Base-by-base conservation (phyloP, 2,113 vertebrate genomes). In the Trogon melanurus region DNA sequence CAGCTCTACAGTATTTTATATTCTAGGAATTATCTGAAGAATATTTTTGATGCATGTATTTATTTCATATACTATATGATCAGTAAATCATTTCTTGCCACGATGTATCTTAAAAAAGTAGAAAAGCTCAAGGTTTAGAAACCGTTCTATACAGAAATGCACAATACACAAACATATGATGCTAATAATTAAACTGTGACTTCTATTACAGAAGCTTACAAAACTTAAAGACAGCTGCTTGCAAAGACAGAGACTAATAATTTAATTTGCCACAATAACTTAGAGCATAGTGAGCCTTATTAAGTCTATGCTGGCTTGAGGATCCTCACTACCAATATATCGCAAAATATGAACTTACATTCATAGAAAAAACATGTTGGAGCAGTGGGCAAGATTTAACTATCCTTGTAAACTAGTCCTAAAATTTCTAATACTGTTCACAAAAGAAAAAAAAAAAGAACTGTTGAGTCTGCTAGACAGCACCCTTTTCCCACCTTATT, bases 1-100 rank as follows among this genome's bases (percentile, higher is more conserved):
- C 50, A 93, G 85, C 90, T 86, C 58, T 79, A 93, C 91, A 96
- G 92, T 92, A 94, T 60, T 91, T 71, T 83, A 80, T 88, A 96
- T 95, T 89, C 81, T 92, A 83, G 88, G 81, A 88, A 75, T 90
- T 94, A 84, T 85, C 72, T 93, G 66, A 96, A 56, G 78, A 69
- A 57, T 96, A 58, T 57, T 85, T 91, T 70, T 85, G 44, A 91
- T 97, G 41, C 16, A 14, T 29, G 41, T 13, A 75, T 66, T 91
- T 76, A 48, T 19, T 56, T 61, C 29, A 72, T 50, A 45, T 11
- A 27, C 32, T n/a, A 16, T 65, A 10, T 54, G 34, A 66, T 82
- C 44, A 69, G 30, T 32, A 65, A 36, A 71, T 34, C 45, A 66
- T 50, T 91, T 71, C 44, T 34, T 89, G 23, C 38, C 61, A 22